phyloP scores from a whole-genome alignment of 2,888 invertebrate species.

The Ceriagrion tenellum region DNA sequence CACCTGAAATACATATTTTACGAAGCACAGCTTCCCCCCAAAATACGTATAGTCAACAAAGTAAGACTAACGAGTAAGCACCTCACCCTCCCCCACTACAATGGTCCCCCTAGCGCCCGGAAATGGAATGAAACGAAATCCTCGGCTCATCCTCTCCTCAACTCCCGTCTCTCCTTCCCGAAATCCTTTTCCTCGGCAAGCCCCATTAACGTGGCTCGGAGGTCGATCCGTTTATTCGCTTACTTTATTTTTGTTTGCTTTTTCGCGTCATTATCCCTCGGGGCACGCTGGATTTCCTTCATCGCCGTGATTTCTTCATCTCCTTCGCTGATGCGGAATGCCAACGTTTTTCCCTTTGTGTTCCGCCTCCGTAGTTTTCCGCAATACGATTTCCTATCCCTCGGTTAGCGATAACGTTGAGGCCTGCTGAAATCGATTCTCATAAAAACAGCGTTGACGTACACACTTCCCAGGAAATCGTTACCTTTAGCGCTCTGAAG shows the following conservation, averaged over 20 bases:
- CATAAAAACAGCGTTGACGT: background rate
- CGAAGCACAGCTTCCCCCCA: background rate
- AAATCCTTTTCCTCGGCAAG: background rate
- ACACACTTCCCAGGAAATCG: background rate
- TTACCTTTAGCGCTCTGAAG: background rate
- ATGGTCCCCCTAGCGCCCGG: background rate
- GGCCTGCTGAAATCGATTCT: background rate
- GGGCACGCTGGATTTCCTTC: background rate
- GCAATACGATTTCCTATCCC: background rate
- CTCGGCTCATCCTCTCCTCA: background rate
- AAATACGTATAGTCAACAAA: background rate
- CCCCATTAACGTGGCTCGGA: background rate
- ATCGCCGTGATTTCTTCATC: slow-evolving; percentile 16
- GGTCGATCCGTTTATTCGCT: background rate
- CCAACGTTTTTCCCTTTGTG: background rate
- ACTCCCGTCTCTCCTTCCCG: background rate
- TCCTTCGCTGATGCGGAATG: background rate
- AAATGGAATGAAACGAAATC: background rate
- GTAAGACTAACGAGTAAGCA: background rate
- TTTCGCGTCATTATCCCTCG: background rate
- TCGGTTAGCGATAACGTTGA: background rate
- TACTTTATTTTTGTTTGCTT: background rate
- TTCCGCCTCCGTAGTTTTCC: background rate
- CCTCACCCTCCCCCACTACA: too few relatives aligned
- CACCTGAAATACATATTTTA: background rate